phyloP scores from a whole-genome alignment of 2,113 vertebrate genomes.

The Platichthys stellatus region DNA sequence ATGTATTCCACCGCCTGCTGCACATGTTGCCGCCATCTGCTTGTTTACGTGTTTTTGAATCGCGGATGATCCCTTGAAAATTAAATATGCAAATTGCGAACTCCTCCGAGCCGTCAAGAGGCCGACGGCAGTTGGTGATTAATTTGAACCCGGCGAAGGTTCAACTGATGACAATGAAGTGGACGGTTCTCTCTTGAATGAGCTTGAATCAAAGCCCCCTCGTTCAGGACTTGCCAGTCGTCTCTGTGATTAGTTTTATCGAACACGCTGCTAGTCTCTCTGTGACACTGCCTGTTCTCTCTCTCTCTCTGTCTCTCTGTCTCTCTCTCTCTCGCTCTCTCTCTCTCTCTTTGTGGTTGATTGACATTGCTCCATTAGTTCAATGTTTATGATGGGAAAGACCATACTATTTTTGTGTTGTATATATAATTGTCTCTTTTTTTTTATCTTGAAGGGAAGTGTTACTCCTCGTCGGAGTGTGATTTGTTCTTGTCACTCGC shows the following conservation, averaged over 20 bases:
- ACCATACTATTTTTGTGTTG: too few species aligned
- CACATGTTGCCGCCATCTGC: background rate
- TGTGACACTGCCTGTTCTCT: background rate
- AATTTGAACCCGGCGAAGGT: conserved; percentile 34
- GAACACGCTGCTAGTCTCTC: conserved; percentile 11
- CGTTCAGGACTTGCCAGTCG: conserved; percentile 11
- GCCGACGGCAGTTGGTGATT: conserved; percentile 31
- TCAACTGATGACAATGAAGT: conserved; percentile 14
- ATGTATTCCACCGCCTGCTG: background rate
- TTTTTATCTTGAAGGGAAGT: too few species aligned
- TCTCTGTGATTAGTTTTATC: conserved; percentile 38
- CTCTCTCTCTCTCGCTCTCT: background rate
- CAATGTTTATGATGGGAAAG: too few species aligned
- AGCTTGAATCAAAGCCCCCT: conserved; percentile 27
- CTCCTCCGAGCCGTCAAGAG: conserved; percentile 4
- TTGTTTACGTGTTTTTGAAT: background rate
- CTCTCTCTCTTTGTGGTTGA: too few species aligned
- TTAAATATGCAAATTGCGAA: conserved; percentile 13
- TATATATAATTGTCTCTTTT: too few species aligned
- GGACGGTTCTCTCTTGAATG: conserved; percentile 39
- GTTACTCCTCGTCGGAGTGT: too few species aligned
- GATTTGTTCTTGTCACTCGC: too few species aligned
- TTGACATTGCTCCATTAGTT: too few species aligned
- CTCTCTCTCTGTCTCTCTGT: background rate
- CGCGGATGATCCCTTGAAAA: background rate